Conservation (phyloP, 2,888 invertebrate species). For the Timandra comae region DNA sequence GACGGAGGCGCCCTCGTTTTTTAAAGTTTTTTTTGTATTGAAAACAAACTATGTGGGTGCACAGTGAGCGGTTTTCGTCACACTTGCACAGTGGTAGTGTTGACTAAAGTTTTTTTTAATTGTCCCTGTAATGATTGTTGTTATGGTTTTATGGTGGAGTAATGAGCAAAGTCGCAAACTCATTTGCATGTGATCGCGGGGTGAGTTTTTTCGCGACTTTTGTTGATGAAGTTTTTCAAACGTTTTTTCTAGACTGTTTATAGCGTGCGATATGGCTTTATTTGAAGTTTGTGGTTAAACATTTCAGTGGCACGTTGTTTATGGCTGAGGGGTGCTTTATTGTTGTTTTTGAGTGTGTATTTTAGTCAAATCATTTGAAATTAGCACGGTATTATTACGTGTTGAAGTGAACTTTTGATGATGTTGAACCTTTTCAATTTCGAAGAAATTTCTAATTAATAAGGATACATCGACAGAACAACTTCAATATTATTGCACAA, state of each 20-base stretch:
- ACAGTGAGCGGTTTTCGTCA: constrained; percentile 72
- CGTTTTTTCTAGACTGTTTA: constrained; percentile 56
- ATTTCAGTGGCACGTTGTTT: constrained; percentile 66
- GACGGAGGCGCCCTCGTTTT: constrained; percentile 70
- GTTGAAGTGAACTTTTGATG: not conserved
- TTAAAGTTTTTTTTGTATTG: constrained; percentile 53
- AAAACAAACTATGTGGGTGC: constrained; percentile 74
- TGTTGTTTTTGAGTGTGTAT: constrained; percentile 50
- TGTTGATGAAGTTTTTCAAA: constrained; percentile 64
- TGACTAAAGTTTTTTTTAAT: constrained; percentile 71
- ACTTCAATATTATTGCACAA: no score
- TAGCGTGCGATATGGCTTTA: constrained; percentile 58
- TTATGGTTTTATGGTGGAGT: constrained; percentile 69
- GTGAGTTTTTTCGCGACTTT: constrained; percentile 60
- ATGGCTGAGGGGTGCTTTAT: constrained; percentile 60
- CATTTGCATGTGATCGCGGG: constrained; percentile 71
- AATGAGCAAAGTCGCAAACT: constrained; percentile 65
- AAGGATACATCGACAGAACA: no score
- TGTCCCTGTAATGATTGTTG: constrained; percentile 69
- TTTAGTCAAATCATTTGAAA: constrained; percentile 38
- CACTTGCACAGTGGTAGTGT: constrained; percentile 62
- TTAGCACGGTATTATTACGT: constrained; percentile 28
- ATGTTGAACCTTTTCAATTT: no score
- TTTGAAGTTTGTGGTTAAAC: constrained; percentile 70
- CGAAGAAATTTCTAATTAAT: no score